Evolutionary conservation across 2,113 vertebrate genomes (phyloP).

Genomic region (Cyprinodon brontotheroides): DNA sequence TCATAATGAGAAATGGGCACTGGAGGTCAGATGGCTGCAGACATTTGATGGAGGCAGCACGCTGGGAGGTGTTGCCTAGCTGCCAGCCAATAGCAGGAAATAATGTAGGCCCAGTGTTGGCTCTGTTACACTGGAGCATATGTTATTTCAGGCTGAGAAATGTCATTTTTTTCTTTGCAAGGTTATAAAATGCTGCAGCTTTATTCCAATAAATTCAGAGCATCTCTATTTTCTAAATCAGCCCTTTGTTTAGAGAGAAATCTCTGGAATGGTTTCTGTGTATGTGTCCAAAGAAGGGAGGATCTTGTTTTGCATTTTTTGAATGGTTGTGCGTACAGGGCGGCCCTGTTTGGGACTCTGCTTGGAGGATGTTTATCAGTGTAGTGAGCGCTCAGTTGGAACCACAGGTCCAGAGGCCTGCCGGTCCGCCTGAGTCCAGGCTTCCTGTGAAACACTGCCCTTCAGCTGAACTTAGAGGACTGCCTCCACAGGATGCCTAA

Average conservation of each 20-base stretch:
- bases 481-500: not conserved
- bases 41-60: conserved; percentile 50
- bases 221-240: conserved; percentile 17
- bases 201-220: conserved; percentile 4
- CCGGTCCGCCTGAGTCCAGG: conserved; percentile 23
- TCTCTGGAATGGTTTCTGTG: conserved; percentile 52
- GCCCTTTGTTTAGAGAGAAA: conserved; percentile 36
- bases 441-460: conserved; percentile 51
- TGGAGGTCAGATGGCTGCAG: conserved; percentile 40
- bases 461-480: conserved; percentile 36
- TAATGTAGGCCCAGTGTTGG: not conserved
- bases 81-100: conserved; percentile 26
- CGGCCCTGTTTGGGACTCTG: conserved; percentile 19
- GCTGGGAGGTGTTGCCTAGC: conserved; percentile 61
- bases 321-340: conserved; percentile 31
- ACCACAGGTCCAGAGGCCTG: conserved; percentile 46
- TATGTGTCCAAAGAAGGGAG: conserved; percentile 23
- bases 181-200: conserved; percentile 11
- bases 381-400: conserved; percentile 12
- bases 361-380: conserved; percentile 65
- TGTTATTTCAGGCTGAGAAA: conserved; percentile 22
- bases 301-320: conserved; percentile 39
- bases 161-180: not conserved
- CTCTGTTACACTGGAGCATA: conserved; percentile 20
- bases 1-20: conserved; percentile 32